Evolutionary conservation across 2,797 vertebrate species (phyloP).

Genomic region (Megalops cyprinoides): DNA sequence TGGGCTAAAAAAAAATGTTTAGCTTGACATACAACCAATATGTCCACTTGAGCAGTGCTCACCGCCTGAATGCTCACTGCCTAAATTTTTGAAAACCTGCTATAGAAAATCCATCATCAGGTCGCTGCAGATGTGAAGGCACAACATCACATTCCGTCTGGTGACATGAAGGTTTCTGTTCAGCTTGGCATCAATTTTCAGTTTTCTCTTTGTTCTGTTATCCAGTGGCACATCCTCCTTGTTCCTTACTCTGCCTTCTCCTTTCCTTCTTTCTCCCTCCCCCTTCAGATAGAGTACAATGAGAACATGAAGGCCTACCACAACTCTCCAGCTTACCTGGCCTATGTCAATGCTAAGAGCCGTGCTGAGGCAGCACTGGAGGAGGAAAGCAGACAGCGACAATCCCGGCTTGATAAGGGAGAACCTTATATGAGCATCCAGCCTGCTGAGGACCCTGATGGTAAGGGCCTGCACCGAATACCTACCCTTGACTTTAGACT

Average conservation of each 20-base stretch:
- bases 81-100: too few relatives aligned
- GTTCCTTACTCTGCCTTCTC: neutral
- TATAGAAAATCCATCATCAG: too few relatives aligned
- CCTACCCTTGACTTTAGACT: neutral
- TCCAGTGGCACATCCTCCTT: neutral
- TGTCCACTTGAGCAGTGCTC: too few relatives aligned
- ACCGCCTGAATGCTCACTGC: too few relatives aligned
- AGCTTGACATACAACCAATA: too few relatives aligned
- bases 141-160: too few relatives aligned
- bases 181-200: too few relatives aligned
- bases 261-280: too few relatives aligned
- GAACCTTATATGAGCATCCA: conserved; percentile 99
- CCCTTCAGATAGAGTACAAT: conserved; percentile 99
- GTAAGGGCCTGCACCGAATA: conserved; percentile 60
- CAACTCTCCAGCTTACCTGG: conserved; percentile 96
- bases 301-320: conserved; percentile 98
- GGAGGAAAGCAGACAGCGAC: conserved; percentile 93
- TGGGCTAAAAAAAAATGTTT: too few relatives aligned
- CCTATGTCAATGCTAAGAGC: conserved; percentile 96
- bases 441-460: conserved; percentile 94
- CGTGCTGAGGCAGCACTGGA: conserved; percentile 93
- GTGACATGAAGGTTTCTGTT: too few relatives aligned
- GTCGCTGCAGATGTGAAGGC: too few relatives aligned
- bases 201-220: too few relatives aligned
- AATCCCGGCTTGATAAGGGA: conserved; percentile 94